phyloP scores from a whole-genome alignment of 2,888 invertebrate genomes.

The Agrotis puta region DNA sequence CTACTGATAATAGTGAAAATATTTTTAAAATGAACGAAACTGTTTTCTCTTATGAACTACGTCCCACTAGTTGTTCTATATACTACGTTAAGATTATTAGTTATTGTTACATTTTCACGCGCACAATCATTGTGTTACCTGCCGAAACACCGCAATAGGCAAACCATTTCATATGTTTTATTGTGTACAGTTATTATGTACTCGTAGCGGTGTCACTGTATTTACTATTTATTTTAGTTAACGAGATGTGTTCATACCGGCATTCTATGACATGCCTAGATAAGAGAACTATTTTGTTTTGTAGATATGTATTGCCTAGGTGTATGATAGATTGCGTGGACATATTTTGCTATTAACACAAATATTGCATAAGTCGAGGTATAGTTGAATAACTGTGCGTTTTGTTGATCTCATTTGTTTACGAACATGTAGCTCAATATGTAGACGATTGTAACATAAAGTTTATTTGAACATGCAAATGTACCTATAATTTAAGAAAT shows the following conservation, averaged over 20 bases:
- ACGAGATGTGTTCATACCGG: slow-evolving; percentile 79
- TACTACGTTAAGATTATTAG: slow-evolving; percentile 46
- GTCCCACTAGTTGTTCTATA: slow-evolving; percentile 52
- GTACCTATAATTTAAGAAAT: slow-evolving; percentile 84
- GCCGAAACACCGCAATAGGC: slow-evolving; percentile 67
- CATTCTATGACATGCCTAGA: slow-evolving; percentile 80
- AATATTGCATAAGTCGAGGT: slow-evolving; percentile 69
- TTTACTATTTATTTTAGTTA: slow-evolving; percentile 74
- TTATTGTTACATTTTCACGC: slow-evolving; percentile 64
- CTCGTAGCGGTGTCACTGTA: slow-evolving; percentile 57
- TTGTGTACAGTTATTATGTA: slow-evolving; percentile 65
- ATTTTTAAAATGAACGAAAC: slow-evolving; percentile 26
- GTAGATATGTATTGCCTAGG: slow-evolving; percentile 69
- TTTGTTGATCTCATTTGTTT: slow-evolving; percentile 90
- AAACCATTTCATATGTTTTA: slow-evolving; percentile 65
- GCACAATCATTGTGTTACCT: slow-evolving; percentile 72
- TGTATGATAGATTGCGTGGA: slow-evolving; percentile 73
- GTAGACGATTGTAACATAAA: slow-evolving; percentile 84
- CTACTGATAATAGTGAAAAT: slow-evolving; percentile 18
- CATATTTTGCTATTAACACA: slow-evolving; percentile 73
- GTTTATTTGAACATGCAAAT: slow-evolving; percentile 84
- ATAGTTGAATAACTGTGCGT: slow-evolving; percentile 79
- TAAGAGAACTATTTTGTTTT: slow-evolving; percentile 67
- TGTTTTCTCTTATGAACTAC: slow-evolving; percentile 36
- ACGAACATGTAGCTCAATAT: slow-evolving; percentile 89